A percentile compares a stretch with the other conserved stretches of the same genome.
phyloP scores from a whole-genome alignment of 2,113 vertebrate species.

The Eurypyga helias region DNA sequence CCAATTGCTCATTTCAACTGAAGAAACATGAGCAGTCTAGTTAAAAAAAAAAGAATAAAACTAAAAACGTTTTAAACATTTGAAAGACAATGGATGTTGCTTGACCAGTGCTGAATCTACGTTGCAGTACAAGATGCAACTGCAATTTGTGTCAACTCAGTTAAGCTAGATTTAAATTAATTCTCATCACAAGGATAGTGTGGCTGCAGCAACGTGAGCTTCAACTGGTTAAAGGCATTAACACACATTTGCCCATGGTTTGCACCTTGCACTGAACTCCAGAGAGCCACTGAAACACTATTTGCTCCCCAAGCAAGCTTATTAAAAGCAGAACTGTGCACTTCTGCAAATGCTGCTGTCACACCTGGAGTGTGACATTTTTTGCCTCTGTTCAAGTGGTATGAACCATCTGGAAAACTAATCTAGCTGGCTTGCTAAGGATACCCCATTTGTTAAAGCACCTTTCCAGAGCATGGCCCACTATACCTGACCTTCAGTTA shows the following conservation, averaged over 20 bases:
- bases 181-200: background rate
- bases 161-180: background rate
- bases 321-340: background rate
- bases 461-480: background rate
- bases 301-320: background rate
- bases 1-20: background rate
- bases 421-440: background rate
- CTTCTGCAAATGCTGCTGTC: background rate
- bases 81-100: background rate
- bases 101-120: background rate
- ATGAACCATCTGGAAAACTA: background rate
- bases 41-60: background rate
- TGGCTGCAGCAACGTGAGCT: background rate
- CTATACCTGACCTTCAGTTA: background rate
- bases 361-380: background rate
- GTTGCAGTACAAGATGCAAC: background rate
- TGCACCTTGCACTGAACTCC: background rate
- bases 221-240: background rate
- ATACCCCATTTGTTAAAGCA: background rate
- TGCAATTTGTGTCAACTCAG: background rate
- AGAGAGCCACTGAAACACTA: background rate
- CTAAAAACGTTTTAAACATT: no score
- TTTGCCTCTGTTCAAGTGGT: background rate
- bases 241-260: background rate
- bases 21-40: background rate